These are phyloP conservation scores for Dipodomys merriami DNA, from an alignment of 2,113 vertebrate genomes.

Conservation along the genomic window DNA sequence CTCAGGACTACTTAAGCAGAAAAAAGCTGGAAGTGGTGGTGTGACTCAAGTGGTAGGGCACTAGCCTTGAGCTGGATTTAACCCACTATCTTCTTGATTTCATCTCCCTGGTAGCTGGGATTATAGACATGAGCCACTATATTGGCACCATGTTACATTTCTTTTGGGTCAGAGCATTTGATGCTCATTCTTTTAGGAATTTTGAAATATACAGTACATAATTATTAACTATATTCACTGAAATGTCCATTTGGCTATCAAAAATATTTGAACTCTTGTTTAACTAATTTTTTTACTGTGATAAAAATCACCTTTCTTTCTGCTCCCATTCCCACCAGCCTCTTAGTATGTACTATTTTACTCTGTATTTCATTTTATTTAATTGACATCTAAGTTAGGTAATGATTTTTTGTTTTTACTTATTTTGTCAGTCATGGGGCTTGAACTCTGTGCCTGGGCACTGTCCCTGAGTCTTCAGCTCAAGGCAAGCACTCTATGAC, in stretches of 20 bases:
- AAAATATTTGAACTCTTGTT: background rate
- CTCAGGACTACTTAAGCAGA: too few species aligned
- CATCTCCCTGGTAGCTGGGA: too few species aligned
- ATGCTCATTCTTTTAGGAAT: background rate
- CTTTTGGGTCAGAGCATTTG: background rate
- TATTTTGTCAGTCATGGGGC: too few species aligned
- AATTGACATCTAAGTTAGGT: background rate
- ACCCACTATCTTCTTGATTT: too few species aligned
- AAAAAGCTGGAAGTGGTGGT: too few species aligned
- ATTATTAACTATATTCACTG: background rate
- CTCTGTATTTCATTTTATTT: background rate
- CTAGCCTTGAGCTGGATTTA: too few species aligned
- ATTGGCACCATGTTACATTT: background rate
- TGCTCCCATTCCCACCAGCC: background rate
- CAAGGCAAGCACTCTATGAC: too few species aligned
- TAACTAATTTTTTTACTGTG: background rate
- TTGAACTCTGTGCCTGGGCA: too few species aligned
- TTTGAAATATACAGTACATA: background rate
- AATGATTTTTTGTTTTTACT: too few species aligned
- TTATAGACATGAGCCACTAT: too few species aligned
- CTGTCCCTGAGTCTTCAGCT: too few species aligned
- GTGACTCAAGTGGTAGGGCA: too few species aligned
- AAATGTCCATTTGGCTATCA: background rate
- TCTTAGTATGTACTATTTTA: background rate
- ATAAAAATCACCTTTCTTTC: rapidly evolving